phyloP scores from a whole-genome alignment of 35 echinoderm and acorn worm genomes.

The Anneissia japonica region DNA sequence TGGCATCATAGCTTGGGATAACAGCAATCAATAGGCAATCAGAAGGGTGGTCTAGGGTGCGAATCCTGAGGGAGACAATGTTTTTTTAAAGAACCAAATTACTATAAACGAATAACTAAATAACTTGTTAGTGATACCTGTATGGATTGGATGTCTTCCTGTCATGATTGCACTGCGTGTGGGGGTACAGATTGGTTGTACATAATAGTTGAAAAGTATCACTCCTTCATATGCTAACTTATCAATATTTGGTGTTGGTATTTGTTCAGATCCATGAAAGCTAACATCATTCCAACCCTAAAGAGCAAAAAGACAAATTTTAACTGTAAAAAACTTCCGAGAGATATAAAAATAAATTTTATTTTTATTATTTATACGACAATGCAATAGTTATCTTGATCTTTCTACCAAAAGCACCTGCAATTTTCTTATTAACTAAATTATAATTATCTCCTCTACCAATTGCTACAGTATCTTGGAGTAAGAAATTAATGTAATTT shows the following conservation, averaged over 20 bases:
- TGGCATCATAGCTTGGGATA: no score
- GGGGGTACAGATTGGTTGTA: slow-evolving; percentile 94
- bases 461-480: background rate
- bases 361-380: background rate
- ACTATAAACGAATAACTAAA: no score
- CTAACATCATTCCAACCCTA: slow-evolving; percentile 97
- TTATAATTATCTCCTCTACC: background rate
- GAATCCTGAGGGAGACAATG: no score
- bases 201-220: slow-evolving; percentile 84
- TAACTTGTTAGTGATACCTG: slow-evolving; percentile 43
- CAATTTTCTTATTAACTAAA: background rate
- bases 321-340: background rate
- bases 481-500: background rate
- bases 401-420: background rate
- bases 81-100: no score
- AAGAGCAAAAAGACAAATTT: background rate
- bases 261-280: slow-evolving; percentile 85
- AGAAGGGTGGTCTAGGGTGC: no score
- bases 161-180: slow-evolving; percentile 88
- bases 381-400: background rate
- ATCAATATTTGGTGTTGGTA: slow-evolving; percentile 93
- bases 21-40: no score
- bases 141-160: slow-evolving; percentile 94
- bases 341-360: no score
- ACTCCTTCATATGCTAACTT: slow-evolving; percentile 69